Percentiles rank a stretch among this genome's conserved stretches.
Evolutionary conservation across 2,113 vertebrate species (phyloP).

Genomic region (Thamnophis sirtalis): DNA sequence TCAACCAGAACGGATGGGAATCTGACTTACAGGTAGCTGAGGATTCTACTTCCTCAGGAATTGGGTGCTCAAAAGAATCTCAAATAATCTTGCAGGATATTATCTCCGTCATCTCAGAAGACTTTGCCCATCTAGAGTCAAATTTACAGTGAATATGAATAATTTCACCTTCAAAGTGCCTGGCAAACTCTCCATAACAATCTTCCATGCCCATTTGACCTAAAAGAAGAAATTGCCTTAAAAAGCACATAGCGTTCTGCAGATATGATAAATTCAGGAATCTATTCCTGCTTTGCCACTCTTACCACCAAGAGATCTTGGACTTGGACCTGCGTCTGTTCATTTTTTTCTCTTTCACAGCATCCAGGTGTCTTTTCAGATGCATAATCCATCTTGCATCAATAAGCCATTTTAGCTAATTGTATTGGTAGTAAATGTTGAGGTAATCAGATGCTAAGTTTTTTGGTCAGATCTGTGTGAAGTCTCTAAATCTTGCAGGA

Average conservation of each 20-base stretch:
- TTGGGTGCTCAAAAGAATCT: not conserved
- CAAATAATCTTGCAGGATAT: not conserved
- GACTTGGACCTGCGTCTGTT: not conserved
- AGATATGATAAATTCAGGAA: not conserved
- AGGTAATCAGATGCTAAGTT: not conserved
- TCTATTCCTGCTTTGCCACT: not conserved
- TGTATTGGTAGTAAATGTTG: not conserved
- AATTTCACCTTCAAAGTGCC: not conserved
- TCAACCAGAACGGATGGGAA: not conserved
- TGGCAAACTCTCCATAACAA: not conserved
- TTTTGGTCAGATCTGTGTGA: not conserved
- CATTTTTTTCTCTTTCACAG: not conserved
- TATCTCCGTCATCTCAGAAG: not conserved
- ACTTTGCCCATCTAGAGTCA: not conserved
- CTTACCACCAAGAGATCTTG: not conserved
- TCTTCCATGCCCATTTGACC: not conserved
- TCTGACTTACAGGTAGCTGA: not conserved
- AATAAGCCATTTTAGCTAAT: not conserved
- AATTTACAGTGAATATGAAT: not conserved
- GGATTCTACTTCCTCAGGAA: not conserved
- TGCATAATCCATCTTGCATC: not conserved
- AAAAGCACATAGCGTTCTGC: not conserved
- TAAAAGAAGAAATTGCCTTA: not conserved
- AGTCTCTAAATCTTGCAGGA: not conserved
- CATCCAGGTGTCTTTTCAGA: not conserved